Evolutionary conservation across 2,888 invertebrate species (phyloP), one percentile per base, ranked within the genome.

Genomic region (Meloe dianella): DNA sequence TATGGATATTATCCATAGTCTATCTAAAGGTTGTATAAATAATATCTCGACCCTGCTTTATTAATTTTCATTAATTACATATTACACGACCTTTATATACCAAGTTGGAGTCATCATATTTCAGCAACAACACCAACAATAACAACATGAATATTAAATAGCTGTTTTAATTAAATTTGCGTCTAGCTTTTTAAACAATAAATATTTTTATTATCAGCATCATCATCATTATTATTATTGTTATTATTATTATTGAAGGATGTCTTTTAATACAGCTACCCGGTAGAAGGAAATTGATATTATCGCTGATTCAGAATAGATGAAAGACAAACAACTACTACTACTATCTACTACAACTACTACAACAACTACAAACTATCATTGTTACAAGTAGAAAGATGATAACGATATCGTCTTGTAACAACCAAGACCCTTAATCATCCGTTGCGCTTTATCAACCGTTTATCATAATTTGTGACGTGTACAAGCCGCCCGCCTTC

Each of bases 381-480:
- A 32, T 32, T 32, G 32, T 12, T 32, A 9, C 9, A 32, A 32
- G 32, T 32, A 32, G 32, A 9, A 32, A 32, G 32, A 9, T 3
- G 38, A 41, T 41, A 41, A 41, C 38, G 38, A 41, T 41, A n/a
- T 41, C n/a, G 38, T n/a, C n/a, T n/a, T 41, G 38, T 41, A 17
- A 27, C 27, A 27, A 41, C 38, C 6, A 41, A n/a, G 2, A 17
- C n/a, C 38, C 38, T 41, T 41, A 41, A 41, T 41, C n/a, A 41
- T 41, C 38, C 38, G n/a, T 41, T 41, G n/a, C 6, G 38, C 38
- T 17, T 41, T 41, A 41, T 41, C 38, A 41, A 41, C 38, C 38
- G 38, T 41, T 41, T 41, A 41, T 41, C 38, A 41, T 41, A 41
- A 41, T 41, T 41, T 41, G 38, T 41, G 38, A 41, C n/a, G 38